Percentiles rank a stretch among this genome's conserved stretches.
Conservation (phyloP, 92 coral and sea anemone genomes). For the Palythoa grandis region DNA sequence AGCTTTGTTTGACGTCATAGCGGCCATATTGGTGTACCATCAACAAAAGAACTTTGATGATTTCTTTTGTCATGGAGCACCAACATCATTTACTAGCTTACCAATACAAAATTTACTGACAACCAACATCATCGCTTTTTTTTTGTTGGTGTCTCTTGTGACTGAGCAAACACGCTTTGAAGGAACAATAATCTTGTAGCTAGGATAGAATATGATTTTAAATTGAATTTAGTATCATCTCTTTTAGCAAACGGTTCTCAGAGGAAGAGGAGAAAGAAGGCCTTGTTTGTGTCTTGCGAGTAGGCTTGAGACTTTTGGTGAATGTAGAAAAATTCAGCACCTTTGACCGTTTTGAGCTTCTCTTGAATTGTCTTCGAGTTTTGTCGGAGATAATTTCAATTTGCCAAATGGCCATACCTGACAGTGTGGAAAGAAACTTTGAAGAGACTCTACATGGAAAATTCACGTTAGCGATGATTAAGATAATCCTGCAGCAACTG, state of each 20-base stretch:
- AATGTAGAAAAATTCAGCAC: not conserved
- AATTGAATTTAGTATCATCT: not conserved
- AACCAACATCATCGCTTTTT: no score
- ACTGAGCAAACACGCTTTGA: no score
- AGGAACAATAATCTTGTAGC: no score
- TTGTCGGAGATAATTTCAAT: slow-evolving; percentile 4
- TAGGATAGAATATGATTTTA: no score
- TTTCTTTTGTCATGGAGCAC: no score
- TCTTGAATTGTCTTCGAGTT: not conserved
- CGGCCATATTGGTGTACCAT: no score
- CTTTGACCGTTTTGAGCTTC: not conserved
- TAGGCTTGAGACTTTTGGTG: not conserved
- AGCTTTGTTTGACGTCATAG: no score
- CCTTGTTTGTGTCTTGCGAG: not conserved
- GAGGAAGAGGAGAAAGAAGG: not conserved
- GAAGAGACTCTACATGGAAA: slow-evolving; percentile 9
- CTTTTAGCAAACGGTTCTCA: not conserved
- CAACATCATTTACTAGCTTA: no score
- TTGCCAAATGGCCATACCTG: not conserved
- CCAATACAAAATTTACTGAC: no score
- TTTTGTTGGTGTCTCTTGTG: no score
- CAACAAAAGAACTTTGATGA: no score
- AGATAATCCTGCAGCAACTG: not conserved
- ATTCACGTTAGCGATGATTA: not conserved
- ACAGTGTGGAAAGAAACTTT: not conserved